Conservation (phyloP, 2,797 vertebrate species). For the Cuniculus paca region DNA sequence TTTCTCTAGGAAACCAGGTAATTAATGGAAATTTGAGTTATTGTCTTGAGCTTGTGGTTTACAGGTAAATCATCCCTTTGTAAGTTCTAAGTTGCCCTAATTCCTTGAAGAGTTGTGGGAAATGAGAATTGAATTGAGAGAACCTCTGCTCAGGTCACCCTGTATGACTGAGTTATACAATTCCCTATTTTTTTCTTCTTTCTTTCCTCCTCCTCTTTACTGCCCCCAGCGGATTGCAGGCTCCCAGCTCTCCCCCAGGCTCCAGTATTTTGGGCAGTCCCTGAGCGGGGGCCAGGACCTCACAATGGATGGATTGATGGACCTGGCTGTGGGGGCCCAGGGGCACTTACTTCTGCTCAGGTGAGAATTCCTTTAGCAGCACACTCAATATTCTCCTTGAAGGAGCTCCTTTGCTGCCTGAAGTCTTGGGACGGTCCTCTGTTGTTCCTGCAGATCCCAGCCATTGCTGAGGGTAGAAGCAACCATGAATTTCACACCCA, state of each 20-base stretch:
- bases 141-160: background rate
- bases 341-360: conserved; percentile 90
- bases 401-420: background rate
- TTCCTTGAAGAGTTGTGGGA: background rate
- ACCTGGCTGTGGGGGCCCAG: conserved; percentile 91
- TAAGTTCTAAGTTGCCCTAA: background rate
- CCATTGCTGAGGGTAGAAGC: conserved; percentile 88
- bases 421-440: background rate
- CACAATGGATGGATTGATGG: conserved; percentile 88
- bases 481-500: conserved; percentile 85
- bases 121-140: background rate
- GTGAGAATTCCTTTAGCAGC: conserved; percentile 81
- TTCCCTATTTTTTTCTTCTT: background rate
- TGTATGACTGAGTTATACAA: background rate
- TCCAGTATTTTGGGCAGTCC: conserved; percentile 91
- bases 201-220: background rate
- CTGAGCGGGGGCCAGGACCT: conserved; percentile 91
- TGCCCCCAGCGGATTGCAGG: conserved; percentile 73
- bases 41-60: background rate
- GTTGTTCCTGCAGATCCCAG: conserved; percentile 88
- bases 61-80: conserved; percentile 9
- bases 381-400: background rate
- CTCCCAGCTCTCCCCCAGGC: conserved; percentile 58
- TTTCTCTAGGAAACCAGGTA: conserved; percentile 7
- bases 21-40: background rate